Evolutionary conservation across 2,113 vertebrate species (phyloP).

Genomic region (Podilymbus podiceps): DNA sequence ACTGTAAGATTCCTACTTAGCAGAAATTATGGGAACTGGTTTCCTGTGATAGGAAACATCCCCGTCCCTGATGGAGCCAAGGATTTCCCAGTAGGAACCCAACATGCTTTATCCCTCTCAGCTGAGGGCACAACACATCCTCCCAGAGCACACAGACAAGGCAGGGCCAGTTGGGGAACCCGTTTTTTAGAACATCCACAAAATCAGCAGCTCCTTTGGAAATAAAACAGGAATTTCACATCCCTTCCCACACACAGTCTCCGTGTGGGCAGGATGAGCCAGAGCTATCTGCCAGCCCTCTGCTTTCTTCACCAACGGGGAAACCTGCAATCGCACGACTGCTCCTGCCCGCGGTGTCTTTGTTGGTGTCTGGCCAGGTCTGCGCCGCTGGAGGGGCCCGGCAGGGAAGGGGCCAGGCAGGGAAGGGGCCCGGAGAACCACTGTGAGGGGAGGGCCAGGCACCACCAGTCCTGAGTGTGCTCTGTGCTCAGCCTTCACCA

Average conservation of each 20-base stretch:
- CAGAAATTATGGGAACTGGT: background rate
- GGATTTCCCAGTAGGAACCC: background rate
- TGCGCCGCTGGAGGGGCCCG: background rate
- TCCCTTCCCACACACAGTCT: background rate
- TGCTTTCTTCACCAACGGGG: background rate
- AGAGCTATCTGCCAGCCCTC: background rate
- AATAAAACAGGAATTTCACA: background rate
- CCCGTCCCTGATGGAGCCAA: background rate
- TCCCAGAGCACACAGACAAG: background rate
- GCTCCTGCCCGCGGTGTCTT: background rate
- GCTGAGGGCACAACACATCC: background rate
- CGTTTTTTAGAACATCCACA: background rate
- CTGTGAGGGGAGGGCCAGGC: background rate
- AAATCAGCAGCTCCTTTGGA: background rate
- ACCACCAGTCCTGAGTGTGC: rapidly evolving
- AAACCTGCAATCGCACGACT: background rate
- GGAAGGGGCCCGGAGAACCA: background rate
- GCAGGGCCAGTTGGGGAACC: background rate
- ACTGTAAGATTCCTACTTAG: background rate
- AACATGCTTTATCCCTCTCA: rapidly evolving
- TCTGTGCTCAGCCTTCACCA: background rate
- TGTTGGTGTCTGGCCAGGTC: background rate
- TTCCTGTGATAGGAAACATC: background rate
- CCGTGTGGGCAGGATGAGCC: background rate
- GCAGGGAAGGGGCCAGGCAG: background rate